phyloP scores from a whole-genome alignment of 35 echinoderm and acorn worm species.

The Holothuria glaberrima region DNA sequence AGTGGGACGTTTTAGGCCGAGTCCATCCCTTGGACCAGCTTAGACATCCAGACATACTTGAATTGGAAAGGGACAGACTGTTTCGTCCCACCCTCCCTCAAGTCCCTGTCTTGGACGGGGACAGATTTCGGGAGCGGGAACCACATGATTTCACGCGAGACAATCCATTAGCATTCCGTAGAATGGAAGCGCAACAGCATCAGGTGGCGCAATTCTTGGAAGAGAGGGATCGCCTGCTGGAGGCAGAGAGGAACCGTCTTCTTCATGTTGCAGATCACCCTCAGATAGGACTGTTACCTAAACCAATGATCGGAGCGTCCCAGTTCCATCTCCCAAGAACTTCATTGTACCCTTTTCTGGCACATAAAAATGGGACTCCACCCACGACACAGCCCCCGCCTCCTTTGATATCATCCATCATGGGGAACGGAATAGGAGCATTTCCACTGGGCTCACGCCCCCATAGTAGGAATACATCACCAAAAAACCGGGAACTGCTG shows the following conservation, averaged over 20 bases:
- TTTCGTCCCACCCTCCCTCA: slow-evolving; percentile 78
- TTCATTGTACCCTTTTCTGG: slow-evolving; percentile 72
- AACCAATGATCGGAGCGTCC: slow-evolving; percentile 51
- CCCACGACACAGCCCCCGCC: slow-evolving; percentile 70
- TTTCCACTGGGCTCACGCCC: slow-evolving; percentile 54
- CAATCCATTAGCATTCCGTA: slow-evolving; percentile 73
- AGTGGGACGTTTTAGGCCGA: slow-evolving; percentile 78
- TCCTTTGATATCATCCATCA: slow-evolving; percentile 73
- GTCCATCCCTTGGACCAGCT: slow-evolving; percentile 61
- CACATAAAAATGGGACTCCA: slow-evolving; percentile 83
- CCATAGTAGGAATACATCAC: slow-evolving; percentile 69
- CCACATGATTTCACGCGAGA: slow-evolving; percentile 88
- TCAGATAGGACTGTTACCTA: not conserved
- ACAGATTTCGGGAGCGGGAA: slow-evolving; percentile 85
- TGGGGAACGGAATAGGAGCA: slow-evolving; percentile 62
- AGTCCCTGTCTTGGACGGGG: slow-evolving; percentile 75
- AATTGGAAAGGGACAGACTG: slow-evolving; percentile 84
- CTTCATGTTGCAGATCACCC: slow-evolving; percentile 61
- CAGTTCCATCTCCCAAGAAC: slow-evolving; percentile 62
- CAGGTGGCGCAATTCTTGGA: slow-evolving; percentile 86
- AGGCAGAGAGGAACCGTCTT: slow-evolving; percentile 73
- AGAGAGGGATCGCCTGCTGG: slow-evolving; percentile 74
- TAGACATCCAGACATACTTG: slow-evolving; percentile 58
- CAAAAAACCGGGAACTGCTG: slow-evolving; percentile 46
- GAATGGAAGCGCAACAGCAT: slow-evolving; percentile 67